These are phyloP conservation scores for Lasioglossum leucozonium DNA, from an alignment of 2,888 invertebrate species.

Conservation along the genomic window DNA sequence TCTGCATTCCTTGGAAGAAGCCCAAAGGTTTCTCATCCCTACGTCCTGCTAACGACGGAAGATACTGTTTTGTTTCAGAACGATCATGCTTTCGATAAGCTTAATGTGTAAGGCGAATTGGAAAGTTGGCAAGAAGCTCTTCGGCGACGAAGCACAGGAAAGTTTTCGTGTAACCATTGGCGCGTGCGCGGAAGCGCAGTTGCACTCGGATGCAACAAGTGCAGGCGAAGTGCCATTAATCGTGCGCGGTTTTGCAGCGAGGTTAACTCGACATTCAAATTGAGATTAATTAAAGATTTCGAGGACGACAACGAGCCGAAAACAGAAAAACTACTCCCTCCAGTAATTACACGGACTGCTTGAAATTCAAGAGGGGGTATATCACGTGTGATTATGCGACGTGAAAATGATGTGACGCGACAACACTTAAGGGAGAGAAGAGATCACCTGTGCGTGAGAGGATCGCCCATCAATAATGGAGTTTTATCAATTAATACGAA, in stretches of 20 bases:
- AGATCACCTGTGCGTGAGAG: background rate
- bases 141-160: background rate
- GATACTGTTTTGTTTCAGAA: background rate
- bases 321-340: no score
- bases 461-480: background rate
- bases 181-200: conserved; percentile 35
- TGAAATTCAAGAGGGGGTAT: background rate
- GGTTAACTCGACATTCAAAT: background rate
- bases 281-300: background rate
- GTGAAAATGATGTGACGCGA: background rate
- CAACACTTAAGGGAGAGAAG: background rate
- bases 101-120: background rate
- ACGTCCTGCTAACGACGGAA: background rate
- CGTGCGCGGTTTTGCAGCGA: background rate
- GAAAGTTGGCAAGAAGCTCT: background rate
- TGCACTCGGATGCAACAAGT: conserved; percentile 53
- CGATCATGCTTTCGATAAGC: background rate
- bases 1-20: conserved; percentile 6
- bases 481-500: background rate
- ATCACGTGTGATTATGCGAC: background rate
- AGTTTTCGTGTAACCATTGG: background rate
- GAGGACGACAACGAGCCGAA: background rate
- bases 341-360: background rate
- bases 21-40: background rate
- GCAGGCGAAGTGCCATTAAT: conserved; percentile 8